Percentiles rank a stretch among this genome's conserved stretches.
Evolutionary conservation across 2,113 vertebrate species (phyloP).

Genomic region (Nannobrachium achirus): DNA sequence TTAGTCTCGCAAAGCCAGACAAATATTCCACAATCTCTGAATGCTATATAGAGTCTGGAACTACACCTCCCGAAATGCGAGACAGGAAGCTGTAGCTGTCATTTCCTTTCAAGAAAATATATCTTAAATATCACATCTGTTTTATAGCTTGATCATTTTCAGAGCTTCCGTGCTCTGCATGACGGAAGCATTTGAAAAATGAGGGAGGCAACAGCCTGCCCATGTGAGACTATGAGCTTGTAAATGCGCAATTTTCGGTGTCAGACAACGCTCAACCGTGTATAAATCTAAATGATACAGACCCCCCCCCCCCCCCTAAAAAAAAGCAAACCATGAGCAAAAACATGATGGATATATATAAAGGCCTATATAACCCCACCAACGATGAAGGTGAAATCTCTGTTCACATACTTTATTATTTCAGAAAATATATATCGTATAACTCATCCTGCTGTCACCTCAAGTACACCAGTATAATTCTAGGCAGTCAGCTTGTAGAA

Average conservation of each 20-base stretch:
- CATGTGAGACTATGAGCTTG: too few species aligned
- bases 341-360: conserved; percentile 72
- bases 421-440: conserved; percentile 76
- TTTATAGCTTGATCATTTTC: too few species aligned
- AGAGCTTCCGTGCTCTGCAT: too few species aligned
- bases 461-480: conserved; percentile 34
- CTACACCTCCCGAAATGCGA: too few species aligned
- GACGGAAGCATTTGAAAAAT: too few species aligned
- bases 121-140: too few species aligned
- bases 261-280: background rate
- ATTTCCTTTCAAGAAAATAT: too few species aligned
- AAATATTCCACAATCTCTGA: too few species aligned
- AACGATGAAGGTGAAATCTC: conserved; percentile 63
- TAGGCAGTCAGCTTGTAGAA: conserved; percentile 45
- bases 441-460: conserved; percentile 43
- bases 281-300: conserved; percentile 49
- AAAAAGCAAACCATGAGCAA: conserved; percentile 35
- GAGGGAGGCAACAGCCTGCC: too few species aligned
- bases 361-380: conserved; percentile 69
- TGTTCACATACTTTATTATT: conserved; percentile 63
- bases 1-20: conserved; percentile 57
- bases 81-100: too few species aligned
- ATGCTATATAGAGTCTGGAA: too few species aligned
- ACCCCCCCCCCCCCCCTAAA: conserved; percentile 19
- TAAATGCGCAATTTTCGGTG: too few species aligned